phyloP scores from a whole-genome alignment of 1,140 invertebrate genomes.

The Frieseomelitta varia region DNA sequence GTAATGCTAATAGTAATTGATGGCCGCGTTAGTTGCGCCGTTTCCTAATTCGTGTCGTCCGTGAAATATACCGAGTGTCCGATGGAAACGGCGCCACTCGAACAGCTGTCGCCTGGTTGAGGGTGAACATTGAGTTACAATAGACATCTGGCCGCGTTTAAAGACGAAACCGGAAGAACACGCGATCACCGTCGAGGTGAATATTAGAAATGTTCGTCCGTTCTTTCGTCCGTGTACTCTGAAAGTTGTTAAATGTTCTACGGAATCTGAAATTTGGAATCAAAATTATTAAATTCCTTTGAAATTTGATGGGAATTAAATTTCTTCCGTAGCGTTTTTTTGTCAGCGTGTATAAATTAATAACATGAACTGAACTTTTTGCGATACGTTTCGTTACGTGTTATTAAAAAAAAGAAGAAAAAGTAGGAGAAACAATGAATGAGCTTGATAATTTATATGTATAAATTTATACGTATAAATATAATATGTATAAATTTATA shows the following conservation, averaged over 20 bases:
- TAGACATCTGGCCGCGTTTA: conserved; percentile 68
- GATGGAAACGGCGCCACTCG: conserved; percentile 59
- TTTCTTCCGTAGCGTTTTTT: no score
- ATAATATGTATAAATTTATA: no score
- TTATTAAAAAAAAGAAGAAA: not conserved
- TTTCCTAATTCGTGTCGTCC: conserved; percentile 73
- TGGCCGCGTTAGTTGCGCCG: conserved; percentile 70
- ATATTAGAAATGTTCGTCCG: conserved; percentile 46
- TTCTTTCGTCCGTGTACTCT: conserved; percentile 34
- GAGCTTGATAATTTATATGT: no score
- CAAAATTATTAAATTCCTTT: no score
- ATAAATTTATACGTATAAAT: no score
- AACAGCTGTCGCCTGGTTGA: conserved; percentile 72
- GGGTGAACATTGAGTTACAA: conserved; percentile 71
- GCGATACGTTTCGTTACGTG: no score
- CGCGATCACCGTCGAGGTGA: conserved; percentile 35
- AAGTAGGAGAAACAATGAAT: no score
- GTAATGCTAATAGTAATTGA: conserved; percentile 80
- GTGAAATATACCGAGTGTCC: conserved; percentile 71
- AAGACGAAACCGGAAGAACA: conserved; percentile 48
- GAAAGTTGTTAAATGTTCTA: no score
- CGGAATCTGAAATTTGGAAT: no score
- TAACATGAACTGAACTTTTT: no score
- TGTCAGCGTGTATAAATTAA: no score
- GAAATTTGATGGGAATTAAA: no score